Evolutionary conservation across 2,797 vertebrate genomes (phyloP), one percentile per base, ranked within the genome.

Genomic region (Ceryle rudis): DNA sequence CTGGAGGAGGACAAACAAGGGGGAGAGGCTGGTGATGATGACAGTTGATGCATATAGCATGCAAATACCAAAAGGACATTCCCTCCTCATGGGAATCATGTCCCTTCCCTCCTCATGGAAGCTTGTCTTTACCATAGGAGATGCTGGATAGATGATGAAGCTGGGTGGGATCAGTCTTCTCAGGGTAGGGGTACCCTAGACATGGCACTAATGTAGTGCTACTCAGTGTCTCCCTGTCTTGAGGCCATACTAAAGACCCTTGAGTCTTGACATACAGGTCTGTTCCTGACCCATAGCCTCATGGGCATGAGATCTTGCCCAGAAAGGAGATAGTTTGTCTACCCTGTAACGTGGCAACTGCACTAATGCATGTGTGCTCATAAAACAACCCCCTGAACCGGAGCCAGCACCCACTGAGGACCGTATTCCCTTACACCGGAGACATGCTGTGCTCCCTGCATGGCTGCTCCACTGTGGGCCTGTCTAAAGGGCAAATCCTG

Each of bases 301-400:
- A 0, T 2, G 44, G 89, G 54, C 80, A 75, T n/a, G 37, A 84
- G 73, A 47, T 44, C 70, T 79, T 28, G 1, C 66, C 62, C 67
- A 72, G 83, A 67, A 80, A 89, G 84, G 69, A 82, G 11, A 87
- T 11, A 95, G 92, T 94, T 96, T 91, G 84, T 91, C 89, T 87
- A 95, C 92, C 29, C 80, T 83, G 96, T 95, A 91, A 93, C 93
- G 84, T 91, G 90, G 95, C 86, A 95, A 96, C 96, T 70, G 65
- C 81, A 74, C 64, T 94, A 49, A 46, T 71, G 93, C 71, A 64
- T 67, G 90, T 3, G 9, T 57, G 77, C 31, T 41, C 87, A 91
- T 71, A 83, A 93, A 85, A 88, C 88, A 90, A 72, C 69, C 44
- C 62, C 90, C 94, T 95, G 96, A 95, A 72, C 10, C 1, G 2